These are phyloP conservation scores for Melanotus villosus DNA, from an alignment of 2,888 invertebrate species.

Conservation along the genomic window DNA sequence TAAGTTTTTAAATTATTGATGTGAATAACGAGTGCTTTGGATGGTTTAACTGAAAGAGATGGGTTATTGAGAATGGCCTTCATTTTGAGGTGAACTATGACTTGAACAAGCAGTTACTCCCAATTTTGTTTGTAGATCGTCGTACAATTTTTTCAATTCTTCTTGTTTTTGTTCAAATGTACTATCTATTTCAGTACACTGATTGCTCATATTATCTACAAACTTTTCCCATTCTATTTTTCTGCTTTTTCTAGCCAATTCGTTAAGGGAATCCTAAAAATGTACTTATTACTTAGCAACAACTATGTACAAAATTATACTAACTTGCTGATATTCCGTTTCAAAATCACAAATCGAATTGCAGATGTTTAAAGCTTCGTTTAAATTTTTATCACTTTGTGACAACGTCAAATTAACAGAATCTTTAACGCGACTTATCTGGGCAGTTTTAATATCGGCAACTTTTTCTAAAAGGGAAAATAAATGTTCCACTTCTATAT, in stretches of 20 bases:
- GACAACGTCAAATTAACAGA: constrained; percentile 75
- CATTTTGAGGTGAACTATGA: too few species aligned
- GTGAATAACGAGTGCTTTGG: constrained; percentile 72
- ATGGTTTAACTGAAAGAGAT: constrained; percentile 76
- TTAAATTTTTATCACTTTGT: constrained; percentile 76
- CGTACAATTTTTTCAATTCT: constrained; percentile 81
- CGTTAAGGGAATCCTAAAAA: constrained; percentile 69
- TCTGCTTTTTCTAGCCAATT: constrained; percentile 70
- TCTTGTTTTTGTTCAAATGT: constrained; percentile 85
- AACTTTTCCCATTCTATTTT: constrained; percentile 81
- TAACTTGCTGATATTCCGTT: constrained; percentile 70
- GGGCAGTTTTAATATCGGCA: constrained; percentile 83
- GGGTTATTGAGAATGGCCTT: constrained; percentile 76
- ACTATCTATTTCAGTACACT: constrained; percentile 82
- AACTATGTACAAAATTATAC: background rate
- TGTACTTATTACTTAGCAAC: too few species aligned
- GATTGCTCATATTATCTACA: constrained; percentile 83
- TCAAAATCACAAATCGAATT: constrained; percentile 75
- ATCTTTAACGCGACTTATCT: constrained; percentile 78
- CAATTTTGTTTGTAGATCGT: constrained; percentile 81
- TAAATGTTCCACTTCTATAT: constrained; percentile 84
- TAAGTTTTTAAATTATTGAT: constrained; percentile 69
- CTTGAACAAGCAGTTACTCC: constrained; percentile 66
- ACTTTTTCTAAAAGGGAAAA: constrained; percentile 83
- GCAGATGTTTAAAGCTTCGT: constrained; percentile 76